phyloP scores from a whole-genome alignment of 2,888 invertebrate genomes.

The Acanthopleura granulata region DNA sequence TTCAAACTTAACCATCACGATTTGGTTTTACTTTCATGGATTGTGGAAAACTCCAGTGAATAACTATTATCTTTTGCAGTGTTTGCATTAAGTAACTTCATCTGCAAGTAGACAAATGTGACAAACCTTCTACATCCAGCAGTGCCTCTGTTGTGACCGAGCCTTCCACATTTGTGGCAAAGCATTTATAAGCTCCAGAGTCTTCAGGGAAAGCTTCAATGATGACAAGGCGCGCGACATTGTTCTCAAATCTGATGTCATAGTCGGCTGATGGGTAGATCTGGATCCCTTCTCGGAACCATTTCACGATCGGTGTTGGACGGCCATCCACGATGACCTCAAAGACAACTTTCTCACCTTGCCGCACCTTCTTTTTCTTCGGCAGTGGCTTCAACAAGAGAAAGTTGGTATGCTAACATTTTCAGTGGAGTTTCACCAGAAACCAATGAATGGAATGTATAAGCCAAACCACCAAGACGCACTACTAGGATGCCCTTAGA shows the following conservation, averaged over 20 bases:
- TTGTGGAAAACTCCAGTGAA: too few relatives aligned
- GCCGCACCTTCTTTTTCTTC: constrained; percentile 46
- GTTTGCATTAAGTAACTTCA: too few relatives aligned
- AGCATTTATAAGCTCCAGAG: constrained; percentile 85
- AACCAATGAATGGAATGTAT: too few relatives aligned
- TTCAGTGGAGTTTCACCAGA: too few relatives aligned
- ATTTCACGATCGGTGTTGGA: constrained; percentile 67
- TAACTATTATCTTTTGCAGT: too few relatives aligned
- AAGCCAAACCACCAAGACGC: too few relatives aligned
- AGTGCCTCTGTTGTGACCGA: constrained; percentile 50
- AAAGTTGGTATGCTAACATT: too few relatives aligned
- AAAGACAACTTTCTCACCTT: constrained; percentile 60
- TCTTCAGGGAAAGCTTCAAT: constrained; percentile 74
- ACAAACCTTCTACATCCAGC: constrained; percentile 60
- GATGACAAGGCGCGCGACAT: constrained; percentile 84
- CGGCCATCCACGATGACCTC: constrained; percentile 58
- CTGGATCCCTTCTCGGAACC: constrained; percentile 69
- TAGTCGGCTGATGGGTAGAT: constrained; percentile 77
- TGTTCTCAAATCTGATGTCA: constrained; percentile 80
- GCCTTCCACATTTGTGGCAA: constrained; percentile 85
- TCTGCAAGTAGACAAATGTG: too few relatives aligned
- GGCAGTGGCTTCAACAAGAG: constrained; percentile 40
- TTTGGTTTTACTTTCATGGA: too few relatives aligned
- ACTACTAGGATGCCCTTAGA: too few relatives aligned
- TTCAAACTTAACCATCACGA: too few relatives aligned